Percentiles rank a stretch among this genome's conserved stretches.
phyloP scores from a whole-genome alignment of 2,797 vertebrate species.

The Phrynocephalus guinanensis region DNA sequence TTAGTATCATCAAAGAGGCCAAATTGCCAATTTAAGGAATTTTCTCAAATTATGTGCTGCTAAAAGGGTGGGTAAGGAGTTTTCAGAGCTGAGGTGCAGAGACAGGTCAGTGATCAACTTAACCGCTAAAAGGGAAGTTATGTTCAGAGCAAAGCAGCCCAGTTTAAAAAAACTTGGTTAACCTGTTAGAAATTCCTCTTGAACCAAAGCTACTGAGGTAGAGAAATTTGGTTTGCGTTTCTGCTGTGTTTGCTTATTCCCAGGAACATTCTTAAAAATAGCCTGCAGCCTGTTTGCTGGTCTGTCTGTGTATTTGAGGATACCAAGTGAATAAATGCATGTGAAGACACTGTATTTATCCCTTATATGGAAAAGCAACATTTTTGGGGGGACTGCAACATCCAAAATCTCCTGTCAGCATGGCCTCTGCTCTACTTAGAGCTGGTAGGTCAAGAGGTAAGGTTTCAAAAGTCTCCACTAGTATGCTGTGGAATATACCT shows the following conservation, averaged over 20 bases:
- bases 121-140: slow-evolving; percentile 67
- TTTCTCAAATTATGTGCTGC: slow-evolving; percentile 41
- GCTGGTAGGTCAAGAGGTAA: too few species aligned
- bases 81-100: slow-evolving; percentile 60
- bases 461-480: too few species aligned
- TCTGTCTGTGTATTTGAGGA: slow-evolving; percentile 10
- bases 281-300: neutral
- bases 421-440: neutral
- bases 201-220: neutral
- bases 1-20: slow-evolving; percentile 46
- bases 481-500: too few species aligned
- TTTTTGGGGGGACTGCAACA: neutral
- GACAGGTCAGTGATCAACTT: slow-evolving; percentile 52
- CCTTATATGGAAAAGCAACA: neutral
- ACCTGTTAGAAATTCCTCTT: slow-evolving; percentile 22
- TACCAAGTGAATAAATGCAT: neutral
- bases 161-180: slow-evolving; percentile 19
- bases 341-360: slow-evolving; percentile 22
- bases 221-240: slow-evolving; percentile 14
- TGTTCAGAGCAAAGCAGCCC: slow-evolving; percentile 32
- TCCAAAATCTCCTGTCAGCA: neutral
- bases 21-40: slow-evolving; percentile 58
- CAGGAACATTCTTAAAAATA: slow-evolving; percentile 19
- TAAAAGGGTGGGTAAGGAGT: slow-evolving; percentile 50
- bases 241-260: slow-evolving; percentile 8